Conservation (phyloP, 2,797 vertebrate genomes). For the Manis pentadactyla region DNA sequence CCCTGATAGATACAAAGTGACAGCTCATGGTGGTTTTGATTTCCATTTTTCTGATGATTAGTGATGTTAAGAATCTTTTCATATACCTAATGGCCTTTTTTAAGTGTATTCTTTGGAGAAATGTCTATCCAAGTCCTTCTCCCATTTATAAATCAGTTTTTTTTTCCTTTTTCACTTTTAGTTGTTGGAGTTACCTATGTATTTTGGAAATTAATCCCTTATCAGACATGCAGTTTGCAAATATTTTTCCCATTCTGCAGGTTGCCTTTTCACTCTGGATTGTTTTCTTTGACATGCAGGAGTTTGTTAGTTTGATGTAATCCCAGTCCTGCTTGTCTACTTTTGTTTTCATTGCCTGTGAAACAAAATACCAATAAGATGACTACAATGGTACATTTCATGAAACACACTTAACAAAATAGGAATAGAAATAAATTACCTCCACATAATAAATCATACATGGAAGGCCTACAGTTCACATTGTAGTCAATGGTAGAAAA, state of each 20-base stretch:
- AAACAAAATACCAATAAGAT: not conserved
- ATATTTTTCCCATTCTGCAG: not conserved
- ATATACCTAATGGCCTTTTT: too few species aligned
- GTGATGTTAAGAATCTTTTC: not conserved
- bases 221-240: not conserved
- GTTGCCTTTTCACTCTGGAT: not conserved
- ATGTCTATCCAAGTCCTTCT: not conserved
- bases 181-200: not conserved
- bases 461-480: not conserved
- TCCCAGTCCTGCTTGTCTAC: not conserved
- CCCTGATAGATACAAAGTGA: too few species aligned
- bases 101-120: not conserved
- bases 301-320: not conserved
- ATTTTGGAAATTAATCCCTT: not conserved
- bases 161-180: not conserved
- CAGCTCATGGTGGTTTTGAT: not conserved
- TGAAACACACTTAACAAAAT: not conserved
- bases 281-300: not conserved
- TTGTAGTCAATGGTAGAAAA: not conserved
- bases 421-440: not conserved
- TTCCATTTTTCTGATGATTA: not conserved
- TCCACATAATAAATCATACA: not conserved
- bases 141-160: not conserved
- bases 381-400: not conserved
- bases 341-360: not conserved